Percentiles rank a stretch among this genome's conserved stretches.
Conservation (phyloP, 2,797 vertebrate species). For the Vespertilio murinus region DNA sequence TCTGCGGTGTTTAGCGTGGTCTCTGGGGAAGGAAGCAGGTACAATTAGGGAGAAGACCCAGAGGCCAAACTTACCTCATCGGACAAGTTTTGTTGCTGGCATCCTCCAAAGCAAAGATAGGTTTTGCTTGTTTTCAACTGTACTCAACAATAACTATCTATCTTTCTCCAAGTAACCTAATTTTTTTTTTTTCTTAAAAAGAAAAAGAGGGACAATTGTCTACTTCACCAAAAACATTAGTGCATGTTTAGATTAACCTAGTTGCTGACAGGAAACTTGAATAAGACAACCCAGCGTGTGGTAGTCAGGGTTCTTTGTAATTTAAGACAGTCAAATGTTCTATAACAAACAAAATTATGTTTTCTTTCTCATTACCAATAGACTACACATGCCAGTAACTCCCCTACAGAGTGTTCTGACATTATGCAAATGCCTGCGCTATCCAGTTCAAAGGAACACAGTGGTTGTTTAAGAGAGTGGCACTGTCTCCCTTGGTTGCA, state of each 20-base stretch:
- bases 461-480: background rate
- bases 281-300: background rate
- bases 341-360: background rate
- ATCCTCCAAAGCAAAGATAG: conserved; percentile 15
- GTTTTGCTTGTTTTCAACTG: background rate
- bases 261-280: background rate
- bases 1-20: background rate
- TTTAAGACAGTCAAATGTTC: background rate
- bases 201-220: background rate
- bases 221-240: background rate
- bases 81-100: background rate
- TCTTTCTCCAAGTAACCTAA: conserved; percentile 18
- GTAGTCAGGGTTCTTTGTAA: background rate
- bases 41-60: background rate
- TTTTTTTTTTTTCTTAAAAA: background rate
- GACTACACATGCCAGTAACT: background rate
- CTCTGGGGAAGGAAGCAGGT: background rate
- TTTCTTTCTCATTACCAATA: background rate
- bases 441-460: background rate
- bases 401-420: background rate
- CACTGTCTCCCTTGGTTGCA: background rate
- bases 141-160: background rate
- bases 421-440: background rate
- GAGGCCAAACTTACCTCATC: background rate
- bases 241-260: conserved; percentile 9